Evolutionary conservation across 2,113 vertebrate species (phyloP).

Genomic region (Silurus asotus): DNA sequence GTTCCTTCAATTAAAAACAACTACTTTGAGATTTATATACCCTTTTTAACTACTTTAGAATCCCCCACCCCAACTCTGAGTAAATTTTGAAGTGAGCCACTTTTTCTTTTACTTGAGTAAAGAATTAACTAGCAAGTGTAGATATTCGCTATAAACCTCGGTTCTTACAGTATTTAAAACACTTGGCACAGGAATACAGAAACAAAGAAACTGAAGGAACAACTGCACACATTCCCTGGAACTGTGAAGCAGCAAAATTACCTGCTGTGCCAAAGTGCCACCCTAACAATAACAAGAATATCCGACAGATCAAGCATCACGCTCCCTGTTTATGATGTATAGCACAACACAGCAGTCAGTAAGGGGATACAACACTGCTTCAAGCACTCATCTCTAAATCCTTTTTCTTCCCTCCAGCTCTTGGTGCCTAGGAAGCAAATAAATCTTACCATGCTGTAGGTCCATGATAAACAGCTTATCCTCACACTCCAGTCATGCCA

Average conservation of each 20-base stretch:
- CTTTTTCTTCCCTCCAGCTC: conserved; percentile 7
- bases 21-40: too few species aligned
- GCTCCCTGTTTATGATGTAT: not conserved
- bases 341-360: not conserved
- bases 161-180: not conserved
- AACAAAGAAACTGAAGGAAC: not conserved
- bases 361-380: not conserved
- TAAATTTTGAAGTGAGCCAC: too few species aligned
- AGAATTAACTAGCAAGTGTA: not conserved
- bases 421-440: not conserved
- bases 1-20: too few species aligned
- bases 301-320: not conserved
- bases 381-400: conserved; percentile 11
- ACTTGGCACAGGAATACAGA: not conserved
- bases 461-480: conserved; percentile 23
- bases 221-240: not conserved
- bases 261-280: not conserved
- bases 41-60: too few species aligned
- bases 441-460: conserved; percentile 2
- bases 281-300: not conserved
- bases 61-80: too few species aligned
- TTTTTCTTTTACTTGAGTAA: too few species aligned
- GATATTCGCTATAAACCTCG: not conserved
- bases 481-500: conserved; percentile 9
- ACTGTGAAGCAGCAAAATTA: not conserved